Conservation (phyloP, 1,140 invertebrate genomes). For the Drosophila ambigua region DNA sequence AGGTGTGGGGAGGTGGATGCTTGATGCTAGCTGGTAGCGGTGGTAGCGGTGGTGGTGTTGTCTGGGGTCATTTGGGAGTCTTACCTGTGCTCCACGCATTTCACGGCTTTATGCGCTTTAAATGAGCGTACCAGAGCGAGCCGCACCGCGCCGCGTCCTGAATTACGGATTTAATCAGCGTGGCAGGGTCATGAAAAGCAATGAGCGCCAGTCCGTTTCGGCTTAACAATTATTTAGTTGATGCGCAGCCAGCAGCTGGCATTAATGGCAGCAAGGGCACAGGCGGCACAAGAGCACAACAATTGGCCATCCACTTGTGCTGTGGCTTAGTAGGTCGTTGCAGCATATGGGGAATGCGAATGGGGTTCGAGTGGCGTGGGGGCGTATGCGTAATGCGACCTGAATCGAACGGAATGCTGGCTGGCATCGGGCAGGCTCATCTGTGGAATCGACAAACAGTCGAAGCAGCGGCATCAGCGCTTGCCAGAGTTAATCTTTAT, state of each 20-base stretch:
- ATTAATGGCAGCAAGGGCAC: constrained; percentile 6
- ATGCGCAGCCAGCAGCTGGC: constrained; percentile 1
- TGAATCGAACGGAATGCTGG: constrained; percentile 9
- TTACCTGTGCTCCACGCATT: constrained; percentile 56
- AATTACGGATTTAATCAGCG: constrained; percentile 70
- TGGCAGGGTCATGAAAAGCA: constrained; percentile 47
- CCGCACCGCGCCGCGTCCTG: constrained; percentile 32
- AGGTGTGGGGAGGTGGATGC: neutral
- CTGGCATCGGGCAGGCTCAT: neutral
- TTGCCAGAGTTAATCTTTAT: constrained; percentile 62
- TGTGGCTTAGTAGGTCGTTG: constrained; percentile 18
- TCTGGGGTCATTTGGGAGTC: constrained; percentile 62
- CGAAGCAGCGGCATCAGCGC: constrained; percentile 19
- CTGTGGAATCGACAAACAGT: constrained; percentile 7
- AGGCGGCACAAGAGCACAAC: constrained; percentile 17
- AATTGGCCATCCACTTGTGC: constrained; percentile 21
- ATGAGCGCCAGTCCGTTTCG: constrained; percentile 35
- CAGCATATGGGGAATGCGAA: constrained; percentile 35
- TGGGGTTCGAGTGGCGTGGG: no score
- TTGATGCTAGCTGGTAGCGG: neutral
- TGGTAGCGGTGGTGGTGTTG: neutral
- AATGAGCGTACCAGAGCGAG: constrained; percentile 61
- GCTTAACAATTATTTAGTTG: constrained; percentile 49
- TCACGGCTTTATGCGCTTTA: constrained; percentile 70
- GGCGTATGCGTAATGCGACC: constrained; percentile 56